These are phyloP conservation scores for Gobionotothen gibberifrons DNA, from an alignment of 2,797 vertebrate species.

Conservation along the genomic window DNA sequence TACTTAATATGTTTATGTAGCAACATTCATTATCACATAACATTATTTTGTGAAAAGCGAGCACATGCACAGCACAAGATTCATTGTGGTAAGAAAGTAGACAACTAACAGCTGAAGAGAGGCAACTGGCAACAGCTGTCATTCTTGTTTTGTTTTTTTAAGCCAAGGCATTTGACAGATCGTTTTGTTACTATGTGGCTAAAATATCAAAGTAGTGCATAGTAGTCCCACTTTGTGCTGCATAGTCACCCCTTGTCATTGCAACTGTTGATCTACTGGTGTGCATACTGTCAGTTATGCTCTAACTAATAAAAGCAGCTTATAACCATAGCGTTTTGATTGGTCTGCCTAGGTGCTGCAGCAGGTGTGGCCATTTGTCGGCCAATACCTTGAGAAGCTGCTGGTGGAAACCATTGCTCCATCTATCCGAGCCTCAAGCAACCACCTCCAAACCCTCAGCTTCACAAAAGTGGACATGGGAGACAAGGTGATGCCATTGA, in stretches of 20 bases:
- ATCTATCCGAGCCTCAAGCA: conserved; percentile 87
- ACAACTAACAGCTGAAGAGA: conserved; percentile 49
- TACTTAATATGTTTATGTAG: conserved; percentile 16
- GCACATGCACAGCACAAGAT: neutral
- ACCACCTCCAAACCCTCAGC: conserved; percentile 91
- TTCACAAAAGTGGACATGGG: conserved; percentile 94
- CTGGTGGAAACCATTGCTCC: conserved; percentile 92
- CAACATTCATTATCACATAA: conserved; percentile 13
- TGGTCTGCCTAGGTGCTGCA: conserved; percentile 85
- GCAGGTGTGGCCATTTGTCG: conserved; percentile 94
- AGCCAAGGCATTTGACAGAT: conserved; percentile 28
- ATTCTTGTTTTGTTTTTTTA: conserved; percentile 32
- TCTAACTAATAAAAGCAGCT: neutral
- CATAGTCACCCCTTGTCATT: too few species aligned
- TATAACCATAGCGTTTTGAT: neutral
- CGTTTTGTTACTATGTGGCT: conserved; percentile 17
- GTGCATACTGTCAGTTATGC: too few species aligned
- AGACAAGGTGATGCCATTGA: conserved; percentile 85
- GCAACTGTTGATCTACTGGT: too few species aligned
- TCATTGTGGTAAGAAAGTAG: conserved; percentile 11
- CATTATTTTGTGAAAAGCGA: conserved; percentile 1
- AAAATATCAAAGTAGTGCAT: conserved; percentile 13
- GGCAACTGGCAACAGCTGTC: conserved; percentile 43
- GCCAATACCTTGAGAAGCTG: conserved; percentile 94
- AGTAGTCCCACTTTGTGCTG: neutral